These are phyloP conservation scores for Myiotriccus ornatus DNA, from an alignment of 2,797 vertebrate genomes.

Conservation along the genomic window DNA sequence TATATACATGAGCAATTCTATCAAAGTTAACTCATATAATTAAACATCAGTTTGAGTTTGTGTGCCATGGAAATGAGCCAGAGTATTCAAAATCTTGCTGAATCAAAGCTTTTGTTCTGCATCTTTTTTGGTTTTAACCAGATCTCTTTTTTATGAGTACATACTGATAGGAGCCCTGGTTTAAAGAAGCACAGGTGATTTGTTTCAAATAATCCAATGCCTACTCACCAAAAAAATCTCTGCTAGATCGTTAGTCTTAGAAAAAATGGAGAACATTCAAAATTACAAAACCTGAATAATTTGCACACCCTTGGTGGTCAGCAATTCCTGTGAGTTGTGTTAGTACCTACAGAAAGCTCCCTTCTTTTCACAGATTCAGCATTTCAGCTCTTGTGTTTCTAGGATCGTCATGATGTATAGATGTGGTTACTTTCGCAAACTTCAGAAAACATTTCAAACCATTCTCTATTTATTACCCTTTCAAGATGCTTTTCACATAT, in stretches of 20 bases:
- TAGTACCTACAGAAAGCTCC: not conserved
- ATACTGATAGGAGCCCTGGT: not conserved
- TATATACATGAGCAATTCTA: not conserved
- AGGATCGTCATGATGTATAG: fast-evolving
- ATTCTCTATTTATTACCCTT: not conserved
- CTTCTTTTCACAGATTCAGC: not conserved
- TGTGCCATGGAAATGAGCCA: not conserved
- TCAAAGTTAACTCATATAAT: not conserved
- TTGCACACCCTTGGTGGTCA: not conserved
- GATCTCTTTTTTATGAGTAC: not conserved
- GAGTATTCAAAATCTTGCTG: not conserved
- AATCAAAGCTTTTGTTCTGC: not conserved
- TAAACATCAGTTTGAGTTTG: not conserved
- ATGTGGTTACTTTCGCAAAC: not conserved
- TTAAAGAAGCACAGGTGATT: not conserved
- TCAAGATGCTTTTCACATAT: not conserved
- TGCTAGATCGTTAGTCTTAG: not conserved
- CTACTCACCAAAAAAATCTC: not conserved
- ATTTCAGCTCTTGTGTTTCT: not conserved
- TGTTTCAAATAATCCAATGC: not conserved
- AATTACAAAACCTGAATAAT: not conserved
- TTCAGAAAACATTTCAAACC: not conserved
- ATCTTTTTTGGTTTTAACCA: not conserved
- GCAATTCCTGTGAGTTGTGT: not conserved
- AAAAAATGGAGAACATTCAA: not conserved